A percentile compares a stretch with the other conserved stretches of the same genome.
These are phyloP conservation scores for Chromobotia macracanthus DNA, from an alignment of 2,797 vertebrate genomes.

Conservation along the genomic window DNA sequence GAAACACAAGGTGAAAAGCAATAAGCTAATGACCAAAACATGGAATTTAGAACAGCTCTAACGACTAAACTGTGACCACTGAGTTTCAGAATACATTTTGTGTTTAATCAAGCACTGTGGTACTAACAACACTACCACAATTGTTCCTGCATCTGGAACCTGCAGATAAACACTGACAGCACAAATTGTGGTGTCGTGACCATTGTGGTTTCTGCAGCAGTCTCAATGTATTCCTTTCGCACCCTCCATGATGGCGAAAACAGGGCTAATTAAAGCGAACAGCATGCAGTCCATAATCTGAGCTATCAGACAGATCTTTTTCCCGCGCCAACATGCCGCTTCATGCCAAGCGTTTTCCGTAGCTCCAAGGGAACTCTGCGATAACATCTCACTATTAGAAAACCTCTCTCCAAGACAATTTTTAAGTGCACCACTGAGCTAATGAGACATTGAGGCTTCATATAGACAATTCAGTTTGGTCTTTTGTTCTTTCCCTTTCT, in stretches of 20 bases:
- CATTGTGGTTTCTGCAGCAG: slow-evolving; percentile 17
- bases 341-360: slow-evolving; percentile 62
- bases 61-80: neutral
- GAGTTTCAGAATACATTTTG: neutral
- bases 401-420: slow-evolving; percentile 54
- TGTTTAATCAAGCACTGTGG: neutral
- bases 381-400: slow-evolving; percentile 68
- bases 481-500: slow-evolving; percentile 22
- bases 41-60: neutral
- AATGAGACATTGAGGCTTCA: slow-evolving; percentile 26
- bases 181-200: neutral
- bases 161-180: slow-evolving; percentile 5
- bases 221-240: slow-evolving; percentile 53
- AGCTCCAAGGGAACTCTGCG: slow-evolving; percentile 63
- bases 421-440: slow-evolving; percentile 30
- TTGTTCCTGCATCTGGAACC: neutral
- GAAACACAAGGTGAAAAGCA: neutral
- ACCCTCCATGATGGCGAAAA: slow-evolving; percentile 56
- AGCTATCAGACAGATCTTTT: slow-evolving; percentile 67
- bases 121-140: neutral
- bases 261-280: slow-evolving; percentile 69
- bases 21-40: neutral
- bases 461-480: slow-evolving; percentile 22
- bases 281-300: slow-evolving; percentile 51
- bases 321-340: slow-evolving; percentile 60